Evolutionary conservation across 2,888 invertebrate species (phyloP), one percentile per base, ranked within the genome.

Genomic region (Ochlodes sylvanus): DNA sequence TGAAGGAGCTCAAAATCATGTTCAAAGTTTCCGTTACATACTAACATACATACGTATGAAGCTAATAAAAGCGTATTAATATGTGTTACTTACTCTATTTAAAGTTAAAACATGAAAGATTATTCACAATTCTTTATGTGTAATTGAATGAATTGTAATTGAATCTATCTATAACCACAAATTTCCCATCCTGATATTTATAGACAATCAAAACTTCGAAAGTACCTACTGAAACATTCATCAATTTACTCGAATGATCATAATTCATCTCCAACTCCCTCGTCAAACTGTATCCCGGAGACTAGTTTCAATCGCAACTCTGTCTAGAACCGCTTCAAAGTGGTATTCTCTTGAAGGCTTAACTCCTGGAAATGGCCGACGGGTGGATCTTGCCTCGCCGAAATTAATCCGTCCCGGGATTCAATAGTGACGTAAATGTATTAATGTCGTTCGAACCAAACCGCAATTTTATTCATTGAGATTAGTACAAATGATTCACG

Each of bases 261-360:
- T 78, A 81, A 82, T 81, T 76, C 80, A 73, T 75, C 86, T 84
- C 76, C 87, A 86, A 87, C 86, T 83, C 85, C 85, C 85, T 87
- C 85, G 81, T 87, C 86, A 87, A 87, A 88, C 83, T 87, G 82
- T 83, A 84, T 82, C 80, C 81, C 83, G 71, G 75, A 79, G 81
- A 78, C 79, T 83, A 85, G 87, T 89, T 90, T 89, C 89, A 88
- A 88, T 90, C 86, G 84, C 83, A 91, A 90, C 83, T 91, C 90
- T 78, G 82, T 82, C 86, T 78, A 77, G 76, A 77, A 74, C 78
- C 76, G 77, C 79, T 82, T 82, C 84, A 85, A 87, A 88, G 86
- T 84, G 87, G 88, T 87, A 85, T 86, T 86, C 87, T 88, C 83
- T 87, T 76, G 77, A 79, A 82, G 78, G 79, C 78, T 80, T 84